phyloP scores from a whole-genome alignment of 2,888 invertebrate species.

The Mactromeris polynyma region DNA sequence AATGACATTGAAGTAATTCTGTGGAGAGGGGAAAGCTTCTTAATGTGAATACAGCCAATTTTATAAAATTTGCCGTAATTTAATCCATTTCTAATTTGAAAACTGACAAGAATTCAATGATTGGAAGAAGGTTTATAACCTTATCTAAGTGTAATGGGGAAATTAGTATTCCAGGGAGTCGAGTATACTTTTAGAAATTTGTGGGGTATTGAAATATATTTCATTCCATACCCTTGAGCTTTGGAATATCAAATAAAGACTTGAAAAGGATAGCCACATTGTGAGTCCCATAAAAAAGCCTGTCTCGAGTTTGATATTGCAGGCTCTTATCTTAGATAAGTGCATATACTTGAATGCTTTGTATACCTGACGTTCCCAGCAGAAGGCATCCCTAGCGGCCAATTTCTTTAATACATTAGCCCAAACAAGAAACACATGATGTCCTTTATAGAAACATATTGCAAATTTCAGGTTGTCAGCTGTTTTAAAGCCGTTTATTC shows the following conservation, averaged over 20 bases:
- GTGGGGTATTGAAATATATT: conserved; percentile 38
- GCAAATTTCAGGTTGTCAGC: too few species aligned
- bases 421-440: neutral
- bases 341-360: conserved; percentile 6
- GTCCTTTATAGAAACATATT: too few species aligned
- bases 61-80: conserved; percentile 51
- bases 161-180: conserved; percentile 46
- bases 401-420: neutral
- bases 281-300: neutral
- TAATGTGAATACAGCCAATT: conserved; percentile 52
- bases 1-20: conserved; percentile 42
- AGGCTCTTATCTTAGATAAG: neutral
- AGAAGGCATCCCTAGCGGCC: neutral
- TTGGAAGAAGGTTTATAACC: conserved; percentile 42
- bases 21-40: conserved; percentile 39
- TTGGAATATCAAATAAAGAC: neutral
- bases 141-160: conserved; percentile 28
- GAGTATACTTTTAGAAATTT: conserved; percentile 41
- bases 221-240: conserved; percentile 13
- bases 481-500: too few species aligned
- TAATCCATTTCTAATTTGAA: conserved; percentile 65
- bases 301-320: neutral
- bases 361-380: neutral
- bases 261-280: conserved; percentile 14
- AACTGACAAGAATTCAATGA: conserved; percentile 42